Conservation (phyloP, 2,113 vertebrate genomes). For the Heterotis niloticus region DNA sequence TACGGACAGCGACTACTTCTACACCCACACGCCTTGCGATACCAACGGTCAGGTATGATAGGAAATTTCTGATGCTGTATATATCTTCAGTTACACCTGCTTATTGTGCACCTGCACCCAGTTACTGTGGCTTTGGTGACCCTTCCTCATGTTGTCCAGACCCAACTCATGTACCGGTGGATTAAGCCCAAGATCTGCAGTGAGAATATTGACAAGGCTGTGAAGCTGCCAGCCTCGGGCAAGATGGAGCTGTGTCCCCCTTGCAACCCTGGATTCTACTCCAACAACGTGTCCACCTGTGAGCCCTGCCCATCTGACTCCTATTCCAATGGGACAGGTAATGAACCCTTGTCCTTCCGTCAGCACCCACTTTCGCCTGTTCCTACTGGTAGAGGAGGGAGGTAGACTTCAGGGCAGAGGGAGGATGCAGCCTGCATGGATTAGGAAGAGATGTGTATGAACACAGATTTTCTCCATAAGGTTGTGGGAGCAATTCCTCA, state of each 20-base stretch:
- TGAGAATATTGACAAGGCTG: slow-evolving; percentile 64
- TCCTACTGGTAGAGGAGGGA: no score
- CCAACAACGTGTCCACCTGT: slow-evolving; percentile 70
- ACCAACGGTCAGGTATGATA: slow-evolving; percentile 69
- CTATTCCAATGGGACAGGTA: slow-evolving; percentile 88
- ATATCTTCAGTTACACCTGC: not conserved
- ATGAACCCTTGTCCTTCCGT: not conserved
- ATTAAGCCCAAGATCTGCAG: slow-evolving; percentile 86
- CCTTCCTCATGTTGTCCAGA: slow-evolving; percentile 61
- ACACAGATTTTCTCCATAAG: no score
- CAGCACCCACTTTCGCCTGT: no score
- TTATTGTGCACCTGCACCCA: not conserved
- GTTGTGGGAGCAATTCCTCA: no score
- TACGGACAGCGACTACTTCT: slow-evolving; percentile 86
- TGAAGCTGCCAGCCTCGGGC: slow-evolving; percentile 73
- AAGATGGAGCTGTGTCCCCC: slow-evolving; percentile 76
- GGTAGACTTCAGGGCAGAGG: not conserved
- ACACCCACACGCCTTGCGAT: slow-evolving; percentile 85
- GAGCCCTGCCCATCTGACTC: slow-evolving; percentile 72
- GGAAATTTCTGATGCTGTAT: not conserved
- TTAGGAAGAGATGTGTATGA: no score
- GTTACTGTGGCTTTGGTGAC: not conserved
- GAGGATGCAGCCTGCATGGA: no score
- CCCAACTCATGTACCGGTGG: slow-evolving; percentile 94
- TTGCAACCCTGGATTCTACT: slow-evolving; percentile 89